Percentiles rank a stretch among this genome's conserved stretches.
These are phyloP conservation scores for Allygus modestus DNA, from an alignment of 2,888 invertebrate genomes.

Conservation along the genomic window DNA sequence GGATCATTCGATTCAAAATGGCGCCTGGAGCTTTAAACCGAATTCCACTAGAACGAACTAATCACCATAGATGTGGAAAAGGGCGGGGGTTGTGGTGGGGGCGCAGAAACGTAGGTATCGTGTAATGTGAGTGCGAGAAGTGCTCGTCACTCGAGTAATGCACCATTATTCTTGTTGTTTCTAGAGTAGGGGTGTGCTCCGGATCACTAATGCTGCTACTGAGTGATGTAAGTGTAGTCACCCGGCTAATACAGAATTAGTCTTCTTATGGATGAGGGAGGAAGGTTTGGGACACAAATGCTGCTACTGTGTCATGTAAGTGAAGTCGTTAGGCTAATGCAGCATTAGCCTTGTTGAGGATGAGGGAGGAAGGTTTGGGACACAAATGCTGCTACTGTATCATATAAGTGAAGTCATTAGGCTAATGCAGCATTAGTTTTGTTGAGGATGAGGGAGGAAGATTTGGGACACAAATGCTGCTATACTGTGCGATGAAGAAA, in stretches of 20 bases:
- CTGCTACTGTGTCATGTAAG: too few relatives aligned
- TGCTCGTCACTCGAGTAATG: not conserved
- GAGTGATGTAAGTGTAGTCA: not conserved
- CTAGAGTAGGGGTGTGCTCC: not conserved
- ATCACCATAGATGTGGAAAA: constrained; percentile 34
- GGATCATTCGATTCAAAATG: constrained; percentile 55
- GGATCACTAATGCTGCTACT: not conserved
- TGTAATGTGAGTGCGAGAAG: not conserved
- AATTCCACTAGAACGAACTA: constrained; percentile 42
- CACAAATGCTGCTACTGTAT: not conserved
- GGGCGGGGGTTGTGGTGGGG: not conserved
- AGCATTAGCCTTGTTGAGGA: too few relatives aligned
- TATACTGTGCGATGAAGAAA: too few relatives aligned
- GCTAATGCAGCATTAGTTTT: too few relatives aligned
- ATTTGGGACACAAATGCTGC: too few relatives aligned
- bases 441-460: too few relatives aligned
- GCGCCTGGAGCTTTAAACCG: constrained; percentile 36
- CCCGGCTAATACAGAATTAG: not conserved
- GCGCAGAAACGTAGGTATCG: constrained; percentile 28
- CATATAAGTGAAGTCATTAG: too few relatives aligned
- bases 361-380: too few relatives aligned
- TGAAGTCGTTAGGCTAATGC: too few relatives aligned
- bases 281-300: too few relatives aligned
- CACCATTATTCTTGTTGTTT: not conserved
- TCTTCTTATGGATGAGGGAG: too few relatives aligned